Percentiles rank a stretch among this genome's conserved stretches.
Evolutionary conservation across 2,888 invertebrate species (phyloP).

Genomic region (Cerastis rubricosa): DNA sequence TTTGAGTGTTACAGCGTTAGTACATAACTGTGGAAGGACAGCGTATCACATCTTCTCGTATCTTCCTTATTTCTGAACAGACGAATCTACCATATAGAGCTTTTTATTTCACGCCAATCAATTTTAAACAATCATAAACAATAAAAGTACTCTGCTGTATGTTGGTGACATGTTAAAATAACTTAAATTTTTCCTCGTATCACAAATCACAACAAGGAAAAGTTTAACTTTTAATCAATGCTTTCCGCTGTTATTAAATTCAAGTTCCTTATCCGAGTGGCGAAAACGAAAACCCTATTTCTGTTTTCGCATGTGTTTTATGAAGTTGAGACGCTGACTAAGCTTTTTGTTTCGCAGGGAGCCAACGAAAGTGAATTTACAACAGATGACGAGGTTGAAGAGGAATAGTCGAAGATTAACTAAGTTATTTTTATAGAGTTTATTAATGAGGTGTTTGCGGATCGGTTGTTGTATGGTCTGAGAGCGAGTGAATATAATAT

Average conservation of each 20-base stretch:
- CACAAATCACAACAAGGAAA: conserved; percentile 4
- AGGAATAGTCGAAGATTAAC: conserved; percentile 84
- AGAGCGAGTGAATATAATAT: conserved; percentile 87
- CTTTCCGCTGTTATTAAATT: neutral
- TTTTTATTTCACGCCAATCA: neutral
- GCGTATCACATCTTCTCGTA: neutral
- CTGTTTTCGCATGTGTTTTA: neutral
- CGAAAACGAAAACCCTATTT: neutral
- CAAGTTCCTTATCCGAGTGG: neutral
- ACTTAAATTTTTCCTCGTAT: neutral
- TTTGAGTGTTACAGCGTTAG: too few relatives aligned
- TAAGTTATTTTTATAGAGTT: conserved; percentile 90
- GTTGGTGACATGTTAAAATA: neutral
- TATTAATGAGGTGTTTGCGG: conserved; percentile 83
- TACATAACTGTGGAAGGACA: too few relatives aligned
- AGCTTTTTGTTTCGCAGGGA: conserved; percentile 78
- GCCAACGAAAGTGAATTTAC: conserved; percentile 92
- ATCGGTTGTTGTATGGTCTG: conserved; percentile 82
- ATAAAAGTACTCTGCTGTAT: neutral
- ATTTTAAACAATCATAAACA: neutral
- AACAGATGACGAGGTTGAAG: conserved; percentile 92
- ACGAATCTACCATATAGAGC: neutral
- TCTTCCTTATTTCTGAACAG: conserved; percentile 6
- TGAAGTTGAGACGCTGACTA: neutral
- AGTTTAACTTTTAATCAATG: neutral